A percentile compares a stretch with the other conserved stretches of the same genome.
These are phyloP conservation scores for Gortyna flavago DNA, from an alignment of 2,888 invertebrate genomes.

Conservation along the genomic window DNA sequence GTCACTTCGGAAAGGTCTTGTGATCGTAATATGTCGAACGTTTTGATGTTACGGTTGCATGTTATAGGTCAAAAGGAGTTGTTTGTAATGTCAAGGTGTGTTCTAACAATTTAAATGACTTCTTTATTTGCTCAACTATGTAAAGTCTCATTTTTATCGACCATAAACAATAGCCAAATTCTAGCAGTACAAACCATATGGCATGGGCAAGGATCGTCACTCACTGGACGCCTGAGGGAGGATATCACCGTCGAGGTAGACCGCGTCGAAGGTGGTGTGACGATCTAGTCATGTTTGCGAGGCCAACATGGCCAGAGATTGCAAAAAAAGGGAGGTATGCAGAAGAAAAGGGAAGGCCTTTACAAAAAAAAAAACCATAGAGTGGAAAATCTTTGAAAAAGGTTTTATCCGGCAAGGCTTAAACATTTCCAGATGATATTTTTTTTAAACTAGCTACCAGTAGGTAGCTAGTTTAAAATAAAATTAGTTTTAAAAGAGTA, in stretches of 20 bases:
- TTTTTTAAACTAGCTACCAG: too few species aligned
- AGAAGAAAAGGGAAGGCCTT: neutral
- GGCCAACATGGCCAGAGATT: neutral
- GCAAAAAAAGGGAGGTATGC: neutral
- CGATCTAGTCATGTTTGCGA: neutral
- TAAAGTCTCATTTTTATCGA: too few species aligned
- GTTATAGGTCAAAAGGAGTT: slow-evolving; percentile 39
- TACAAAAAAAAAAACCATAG: neutral
- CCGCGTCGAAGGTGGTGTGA: neutral
- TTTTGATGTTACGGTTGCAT: slow-evolving; percentile 37
- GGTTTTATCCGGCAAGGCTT: neutral
- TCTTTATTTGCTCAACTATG: neutral
- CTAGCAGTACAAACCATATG: neutral
- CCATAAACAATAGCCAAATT: neutral
- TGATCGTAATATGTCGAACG: slow-evolving; percentile 50
- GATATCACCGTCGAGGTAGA: neutral
- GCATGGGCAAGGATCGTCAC: neutral
- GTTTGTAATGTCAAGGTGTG: slow-evolving; percentile 19
- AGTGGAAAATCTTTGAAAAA: neutral
- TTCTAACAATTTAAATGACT: slow-evolving; percentile 16
- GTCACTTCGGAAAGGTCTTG: slow-evolving; percentile 62
- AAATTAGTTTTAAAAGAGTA: too few species aligned
- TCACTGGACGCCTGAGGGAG: neutral
- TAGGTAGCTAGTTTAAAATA: too few species aligned
- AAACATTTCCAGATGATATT: neutral